Base-by-base conservation (phyloP, 2,888 invertebrate species). In the Cinara cedri region DNA sequence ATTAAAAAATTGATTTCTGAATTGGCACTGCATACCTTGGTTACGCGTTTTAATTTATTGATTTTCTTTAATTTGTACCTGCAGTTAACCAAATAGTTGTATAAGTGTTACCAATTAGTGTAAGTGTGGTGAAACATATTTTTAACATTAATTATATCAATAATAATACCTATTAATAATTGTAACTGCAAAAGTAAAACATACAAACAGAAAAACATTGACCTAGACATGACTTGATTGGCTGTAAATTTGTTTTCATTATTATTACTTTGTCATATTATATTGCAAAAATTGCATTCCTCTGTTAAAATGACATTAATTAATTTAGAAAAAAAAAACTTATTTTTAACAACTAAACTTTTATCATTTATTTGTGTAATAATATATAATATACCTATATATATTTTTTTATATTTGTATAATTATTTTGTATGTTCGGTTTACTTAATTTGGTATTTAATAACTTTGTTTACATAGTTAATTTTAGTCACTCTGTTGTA, bases 401-500 rank as follows among this genome's bases (percentile, higher is more conserved):
- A n/a, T n/a, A n/a, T n/a, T 66, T 44, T 63, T 63, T n/a, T 66
- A 21, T 26, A 10, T 19, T 44, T 13, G 19, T 26, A n/a, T 26
- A 19, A 16, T 21, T 16, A 19, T 3, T 16, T n/a, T 49, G 1
- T 60, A 60, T 34, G 9, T 26, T 51, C n/a, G 16, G 4, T 68
- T n/a, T 51, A n/a, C 34, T n/a, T 0, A 14, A 49, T 26, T 24
- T 66, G 49, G 6, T 49, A 26, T 55, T 26, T 24, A 34, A 34
- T 6, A 34, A 42, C 11, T 57, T 24, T 71, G 44, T 71, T 71
- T 70, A 70, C 54, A 34, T 3, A 57, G 19, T 71, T 16, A 49
- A 24, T 1, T 72, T 57, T 46, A 72, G n/a, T 57, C 24, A 44
- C n/a, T 60, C 24, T 71, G 72, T 72, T 72, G 26, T 72, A 16